These are phyloP conservation scores for Hemitrygon akajei DNA, from an alignment of 2,797 vertebrate genomes.

Conservation along the genomic window DNA sequence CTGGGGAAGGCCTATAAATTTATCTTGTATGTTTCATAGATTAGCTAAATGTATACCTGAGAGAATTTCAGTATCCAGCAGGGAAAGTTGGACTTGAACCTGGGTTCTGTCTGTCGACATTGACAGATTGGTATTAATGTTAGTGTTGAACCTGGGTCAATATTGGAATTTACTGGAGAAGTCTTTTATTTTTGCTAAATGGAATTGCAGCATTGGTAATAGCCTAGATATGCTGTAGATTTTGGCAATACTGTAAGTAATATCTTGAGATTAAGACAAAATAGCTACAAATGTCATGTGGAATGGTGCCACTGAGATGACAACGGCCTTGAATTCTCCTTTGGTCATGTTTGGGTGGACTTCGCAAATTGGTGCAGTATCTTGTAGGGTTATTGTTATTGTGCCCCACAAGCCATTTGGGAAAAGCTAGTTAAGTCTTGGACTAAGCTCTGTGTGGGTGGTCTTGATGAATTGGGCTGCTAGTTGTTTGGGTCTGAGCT, in stretches of 20 bases:
- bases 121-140: neutral
- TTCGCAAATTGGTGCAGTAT: too few species aligned
- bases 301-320: neutral
- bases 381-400: too few species aligned
- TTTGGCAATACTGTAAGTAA: neutral
- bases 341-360: neutral
- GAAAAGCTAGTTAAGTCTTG: too few species aligned
- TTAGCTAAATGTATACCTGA: neutral
- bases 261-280: neutral
- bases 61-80: neutral
- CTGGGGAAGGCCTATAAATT: neutral
- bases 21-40: neutral
- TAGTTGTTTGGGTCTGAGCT: too few species aligned
- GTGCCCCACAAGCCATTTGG: too few species aligned
- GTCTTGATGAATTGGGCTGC: too few species aligned
- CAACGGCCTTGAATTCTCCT: neutral
- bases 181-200: neutral
- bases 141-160: neutral
- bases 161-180: neutral
- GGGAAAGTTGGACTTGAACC: neutral
- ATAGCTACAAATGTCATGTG: neutral
- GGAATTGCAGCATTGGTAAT: neutral
- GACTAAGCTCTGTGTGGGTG: too few species aligned
- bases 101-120: neutral
- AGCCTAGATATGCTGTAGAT: neutral